Base-by-base conservation (phyloP, 2,797 vertebrate genomes). In the Sphaeramia orbicularis region DNA sequence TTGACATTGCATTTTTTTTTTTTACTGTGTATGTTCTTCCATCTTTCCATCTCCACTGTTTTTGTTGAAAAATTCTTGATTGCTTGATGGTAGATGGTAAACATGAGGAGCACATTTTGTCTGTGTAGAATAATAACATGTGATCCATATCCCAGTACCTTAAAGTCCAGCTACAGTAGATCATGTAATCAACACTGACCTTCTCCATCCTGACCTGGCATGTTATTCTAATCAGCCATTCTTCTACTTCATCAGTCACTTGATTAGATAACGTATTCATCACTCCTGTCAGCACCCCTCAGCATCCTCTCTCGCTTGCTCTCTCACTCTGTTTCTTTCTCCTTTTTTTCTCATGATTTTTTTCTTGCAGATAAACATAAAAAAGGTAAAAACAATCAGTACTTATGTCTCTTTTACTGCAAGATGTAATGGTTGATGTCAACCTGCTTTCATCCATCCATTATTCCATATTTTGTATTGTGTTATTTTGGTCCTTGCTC, bases 191-290 rank as follows among this genome's bases (percentile, higher is more conserved):
- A 75, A 36, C 40, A 53, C 11, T 66, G 65, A 86, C 78, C 73
- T 86, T 84, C 74, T 80, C 56, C 41, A 44, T 44, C 48, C 24
- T 83, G 76, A 90, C 80, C 84, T 55, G 52, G 55, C 76, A 78
- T 82, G 66, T 65, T 57, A 40, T 59, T 83, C 51, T 83, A 88
- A 89, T 90, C 86, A 84, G 76, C 6, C 62, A 30, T 58, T 79
- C 59, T 58, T 64, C 67, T 66, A 59, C 74, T 47, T 78, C 47
- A 83, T 80, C 70, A 78, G 72, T 78, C 49, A 58, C 73, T 79
- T 88, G 71, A 87, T 89, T 82, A 87, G 57, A 79, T 78, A 78
- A 65, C 50, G 52, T 74, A 86, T 81, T 83, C 59, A 74, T 80
- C 65, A 55, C 37, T 62, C 16, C 64, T 61, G 32, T 59, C 67